Conservation (phyloP, 2,888 invertebrate species). For the Himalopsyche japonica region DNA sequence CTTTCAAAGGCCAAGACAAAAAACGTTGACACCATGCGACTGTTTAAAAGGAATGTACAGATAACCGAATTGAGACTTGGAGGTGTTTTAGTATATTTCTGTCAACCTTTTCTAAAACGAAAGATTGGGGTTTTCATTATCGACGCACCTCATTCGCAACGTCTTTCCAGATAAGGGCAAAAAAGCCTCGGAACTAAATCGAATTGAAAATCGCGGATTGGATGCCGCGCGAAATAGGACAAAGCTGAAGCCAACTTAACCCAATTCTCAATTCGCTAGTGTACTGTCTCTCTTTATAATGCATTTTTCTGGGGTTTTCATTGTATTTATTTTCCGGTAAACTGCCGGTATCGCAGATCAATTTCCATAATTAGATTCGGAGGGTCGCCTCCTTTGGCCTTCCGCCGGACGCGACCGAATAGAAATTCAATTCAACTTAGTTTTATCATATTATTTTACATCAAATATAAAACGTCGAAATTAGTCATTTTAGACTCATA, state of each 20-base stretch:
- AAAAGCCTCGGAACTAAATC: neutral
- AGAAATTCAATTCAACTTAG: neutral
- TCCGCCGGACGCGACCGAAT: neutral
- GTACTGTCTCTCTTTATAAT: neutral
- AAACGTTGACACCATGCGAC: neutral
- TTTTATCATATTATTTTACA: neutral
- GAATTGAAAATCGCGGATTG: neutral
- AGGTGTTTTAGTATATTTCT: neutral
- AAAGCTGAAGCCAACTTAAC: neutral
- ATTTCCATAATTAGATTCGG: conserved; percentile 1
- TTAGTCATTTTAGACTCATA: too few relatives aligned
- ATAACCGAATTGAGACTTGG: neutral
- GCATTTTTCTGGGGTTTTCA: neutral
- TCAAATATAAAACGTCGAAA: neutral
- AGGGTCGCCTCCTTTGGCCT: neutral
- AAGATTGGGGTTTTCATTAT: neutral
- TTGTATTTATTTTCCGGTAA: neutral
- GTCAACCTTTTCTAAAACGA: neutral
- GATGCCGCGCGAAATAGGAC: neutral
- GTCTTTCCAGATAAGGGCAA: neutral
- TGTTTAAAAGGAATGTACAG: neutral
- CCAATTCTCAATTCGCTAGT: neutral
- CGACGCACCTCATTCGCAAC: neutral
- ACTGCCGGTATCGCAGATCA: neutral
- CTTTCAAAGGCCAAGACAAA: neutral